Base-by-base conservation (phyloP, 2,888 invertebrate species). In the Tetramorium bicarinatum region DNA sequence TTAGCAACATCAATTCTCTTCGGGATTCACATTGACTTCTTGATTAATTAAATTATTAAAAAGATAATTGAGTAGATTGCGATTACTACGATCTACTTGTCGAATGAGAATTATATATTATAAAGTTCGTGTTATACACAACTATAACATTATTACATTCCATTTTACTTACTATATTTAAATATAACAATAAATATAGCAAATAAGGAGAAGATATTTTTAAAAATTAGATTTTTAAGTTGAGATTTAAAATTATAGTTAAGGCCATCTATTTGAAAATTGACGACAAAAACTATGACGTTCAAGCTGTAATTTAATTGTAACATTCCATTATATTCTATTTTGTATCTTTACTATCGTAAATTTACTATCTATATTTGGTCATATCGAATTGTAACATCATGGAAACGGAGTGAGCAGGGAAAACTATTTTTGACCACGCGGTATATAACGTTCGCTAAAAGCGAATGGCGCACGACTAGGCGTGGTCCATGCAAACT, bases 401-500 rank as follows among this genome's bases (percentile, higher is more conserved):
- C 2, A 21, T 6, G 25, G 66, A 44, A 15, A 74, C 13, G 15
- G 47, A 47, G 18, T n/a, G 18, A 59, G 2, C 3, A 83, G 61
- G 34, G 56, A 47, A 38, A 21, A 76, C 34, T 83, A 82, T 85
- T 87, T 79, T 84, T 41, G 62, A 67, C 15, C 88, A 90, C 87
- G 87, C 89, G 88, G 83, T 91, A 85, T 21, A 56, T 69, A 86
- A 88, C 66, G 66, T 85, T 80, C 44, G 79, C 49, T 67, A 84
- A 77, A 79, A 83, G 90, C 89, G 89, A 90, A 79, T 79, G 87
- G 90, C 89, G 87, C 88, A 88, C 91, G 91, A 92, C 93, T 91
- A 92, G 93, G 93, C 91, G 93, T 92, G 93, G 93, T 90, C 87
- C 87, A 83, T 66, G 88, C 84, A 76, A 87, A 89, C 86, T 85